Conservation (phyloP, 2,888 invertebrate species). For the Coleophora deauratella region DNA sequence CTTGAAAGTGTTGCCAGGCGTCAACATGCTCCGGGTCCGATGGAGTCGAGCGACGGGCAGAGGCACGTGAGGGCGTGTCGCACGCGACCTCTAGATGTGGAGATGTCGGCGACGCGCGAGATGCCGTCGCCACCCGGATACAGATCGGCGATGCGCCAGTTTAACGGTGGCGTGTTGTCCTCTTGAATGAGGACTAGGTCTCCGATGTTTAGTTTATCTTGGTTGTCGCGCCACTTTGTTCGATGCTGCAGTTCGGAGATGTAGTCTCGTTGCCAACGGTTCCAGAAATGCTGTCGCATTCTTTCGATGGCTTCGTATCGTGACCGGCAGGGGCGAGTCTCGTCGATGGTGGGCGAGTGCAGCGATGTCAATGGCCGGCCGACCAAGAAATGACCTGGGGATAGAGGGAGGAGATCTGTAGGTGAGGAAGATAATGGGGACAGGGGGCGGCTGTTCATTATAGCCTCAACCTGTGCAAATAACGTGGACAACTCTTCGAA, state of each 20-base stretch:
- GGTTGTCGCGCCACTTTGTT: slow-evolving; percentile 8
- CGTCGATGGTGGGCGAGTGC: not conserved
- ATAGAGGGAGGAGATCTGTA: slow-evolving; percentile 8
- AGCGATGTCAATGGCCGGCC: slow-evolving; percentile 10
- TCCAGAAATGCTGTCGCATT: slow-evolving; percentile 9
- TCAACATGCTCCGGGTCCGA: too few relatives aligned
- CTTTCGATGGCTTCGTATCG: slow-evolving; percentile 7
- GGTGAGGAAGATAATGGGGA: slow-evolving; percentile 12
- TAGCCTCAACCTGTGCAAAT: slow-evolving; percentile 12
- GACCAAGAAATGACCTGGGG: slow-evolving; percentile 15
- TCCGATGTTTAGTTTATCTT: slow-evolving; percentile 1
- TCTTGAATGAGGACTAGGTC: slow-evolving; percentile 9
- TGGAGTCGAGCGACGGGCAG: too few relatives aligned
- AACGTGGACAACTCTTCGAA: slow-evolving; percentile 13
- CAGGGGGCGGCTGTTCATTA: slow-evolving; percentile 15
- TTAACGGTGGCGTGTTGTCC: slow-evolving; percentile 3
- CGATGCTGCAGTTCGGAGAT: slow-evolving; percentile 12
- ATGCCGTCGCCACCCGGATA: not conserved
- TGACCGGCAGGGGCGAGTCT: not conserved
- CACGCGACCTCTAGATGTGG: too few relatives aligned
- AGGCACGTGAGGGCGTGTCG: too few relatives aligned
- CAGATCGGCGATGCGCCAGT: slow-evolving; percentile 1
- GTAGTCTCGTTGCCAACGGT: slow-evolving; percentile 10
- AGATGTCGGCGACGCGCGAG: not conserved
- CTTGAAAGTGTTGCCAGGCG: too few relatives aligned